phyloP scores from a whole-genome alignment of 2,797 vertebrate genomes.

The Anguilla anguilla region DNA sequence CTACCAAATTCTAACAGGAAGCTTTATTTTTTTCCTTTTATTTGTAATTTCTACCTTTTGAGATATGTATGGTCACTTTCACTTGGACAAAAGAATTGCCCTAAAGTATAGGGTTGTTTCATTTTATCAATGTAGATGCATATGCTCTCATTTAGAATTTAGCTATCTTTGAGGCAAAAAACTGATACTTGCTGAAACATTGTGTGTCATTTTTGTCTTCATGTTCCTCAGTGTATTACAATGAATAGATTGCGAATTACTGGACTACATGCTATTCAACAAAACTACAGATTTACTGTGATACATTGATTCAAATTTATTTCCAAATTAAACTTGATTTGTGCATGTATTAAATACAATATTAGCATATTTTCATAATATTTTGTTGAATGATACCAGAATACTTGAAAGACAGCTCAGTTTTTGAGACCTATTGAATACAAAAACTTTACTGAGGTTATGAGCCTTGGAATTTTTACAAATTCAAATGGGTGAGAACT shows the following conservation, averaged over 20 bases:
- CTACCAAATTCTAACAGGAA: background rate
- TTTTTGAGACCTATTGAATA: too few species aligned
- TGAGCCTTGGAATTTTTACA: too few species aligned
- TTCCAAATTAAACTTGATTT: background rate
- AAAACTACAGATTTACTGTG: background rate
- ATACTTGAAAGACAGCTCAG: background rate
- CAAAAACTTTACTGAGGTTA: too few species aligned
- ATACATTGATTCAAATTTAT: background rate
- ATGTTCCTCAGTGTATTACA: background rate
- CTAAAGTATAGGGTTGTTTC: background rate
- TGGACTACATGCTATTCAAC: background rate
- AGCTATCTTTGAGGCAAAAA: background rate
- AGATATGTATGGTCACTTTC: background rate
- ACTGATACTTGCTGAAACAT: background rate
- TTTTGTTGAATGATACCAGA: background rate
- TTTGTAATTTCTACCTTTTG: background rate
- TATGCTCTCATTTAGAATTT: background rate
- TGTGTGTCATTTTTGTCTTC: background rate
- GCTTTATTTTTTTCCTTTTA: background rate
- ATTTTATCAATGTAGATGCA: background rate
- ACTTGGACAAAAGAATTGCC: background rate
- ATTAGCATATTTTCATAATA: background rate
- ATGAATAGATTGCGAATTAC: background rate
- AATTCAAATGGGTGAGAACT: too few species aligned
- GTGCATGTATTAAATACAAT: background rate